Evolutionary conservation across 1,140 invertebrate species (phyloP).

Genomic region (Saccostrea echinata): DNA sequence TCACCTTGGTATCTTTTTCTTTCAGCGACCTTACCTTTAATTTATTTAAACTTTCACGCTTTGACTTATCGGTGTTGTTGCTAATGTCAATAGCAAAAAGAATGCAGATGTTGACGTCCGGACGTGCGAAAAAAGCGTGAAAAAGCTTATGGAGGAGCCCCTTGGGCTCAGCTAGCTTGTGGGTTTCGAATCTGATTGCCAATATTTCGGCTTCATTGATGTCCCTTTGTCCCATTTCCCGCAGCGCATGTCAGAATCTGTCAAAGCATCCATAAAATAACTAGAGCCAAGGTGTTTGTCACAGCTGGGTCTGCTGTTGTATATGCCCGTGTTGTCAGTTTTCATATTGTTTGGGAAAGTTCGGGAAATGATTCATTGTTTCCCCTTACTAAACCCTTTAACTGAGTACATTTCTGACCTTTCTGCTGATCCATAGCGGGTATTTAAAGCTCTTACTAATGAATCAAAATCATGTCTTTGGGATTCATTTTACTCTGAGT

Average conservation of each 20-base stretch:
- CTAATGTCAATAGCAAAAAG: no score
- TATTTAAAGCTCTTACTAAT: constrained; percentile 37
- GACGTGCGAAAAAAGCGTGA: no score
- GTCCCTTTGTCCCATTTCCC: background rate
- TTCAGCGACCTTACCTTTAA: no score
- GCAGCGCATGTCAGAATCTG: background rate
- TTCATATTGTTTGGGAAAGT: constrained; percentile 43
- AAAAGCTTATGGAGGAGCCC: no score
- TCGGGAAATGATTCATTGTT: constrained; percentile 40
- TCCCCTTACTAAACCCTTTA: constrained; percentile 36
- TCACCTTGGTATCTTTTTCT: no score
- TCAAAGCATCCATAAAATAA: background rate
- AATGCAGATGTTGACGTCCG: no score
- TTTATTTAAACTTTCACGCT: no score
- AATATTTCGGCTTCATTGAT: background rate
- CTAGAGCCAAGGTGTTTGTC: background rate
- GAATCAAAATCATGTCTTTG: no score
- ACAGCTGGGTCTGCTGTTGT: background rate
- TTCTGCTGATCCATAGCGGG: constrained; percentile 31
- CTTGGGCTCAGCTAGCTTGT: background rate
- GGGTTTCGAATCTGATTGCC: background rate
- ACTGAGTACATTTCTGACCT: constrained; percentile 44
- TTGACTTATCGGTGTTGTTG: no score
- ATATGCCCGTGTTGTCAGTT: constrained; percentile 41
- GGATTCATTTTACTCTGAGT: no score